Evolutionary conservation across 2,797 vertebrate species (phyloP).

Genomic region (Poecilia velifera): DNA sequence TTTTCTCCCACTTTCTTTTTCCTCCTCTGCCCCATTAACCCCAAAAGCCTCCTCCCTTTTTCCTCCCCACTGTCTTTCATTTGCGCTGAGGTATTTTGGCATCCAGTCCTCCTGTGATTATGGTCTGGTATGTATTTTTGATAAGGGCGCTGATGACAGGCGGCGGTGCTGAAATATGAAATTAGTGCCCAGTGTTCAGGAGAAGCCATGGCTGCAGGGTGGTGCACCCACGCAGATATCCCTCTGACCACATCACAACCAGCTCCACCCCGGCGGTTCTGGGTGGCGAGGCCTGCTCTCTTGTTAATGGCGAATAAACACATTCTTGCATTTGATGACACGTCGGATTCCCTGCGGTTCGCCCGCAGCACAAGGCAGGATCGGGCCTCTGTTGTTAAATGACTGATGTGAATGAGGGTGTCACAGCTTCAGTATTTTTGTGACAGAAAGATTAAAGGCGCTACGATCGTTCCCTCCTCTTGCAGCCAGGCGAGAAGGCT

Average conservation of each 20-base stretch:
- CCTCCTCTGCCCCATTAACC: constrained; percentile 21
- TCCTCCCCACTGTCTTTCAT: constrained; percentile 61
- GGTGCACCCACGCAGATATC: constrained; percentile 34
- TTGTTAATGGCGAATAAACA: constrained; percentile 18
- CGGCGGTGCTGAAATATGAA: constrained; percentile 74
- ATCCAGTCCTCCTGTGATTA: constrained; percentile 70
- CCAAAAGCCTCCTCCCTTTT: constrained; percentile 9
- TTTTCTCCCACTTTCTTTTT: constrained; percentile 52
- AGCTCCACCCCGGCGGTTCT: constrained; percentile 36
- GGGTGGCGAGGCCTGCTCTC: constrained; percentile 11
- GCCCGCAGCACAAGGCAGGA: neutral
- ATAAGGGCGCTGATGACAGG: constrained; percentile 71
- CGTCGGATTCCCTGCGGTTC: constrained; percentile 5
- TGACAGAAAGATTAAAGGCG: constrained; percentile 21
- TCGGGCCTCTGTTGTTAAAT: constrained; percentile 1
- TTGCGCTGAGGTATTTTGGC: constrained; percentile 77
- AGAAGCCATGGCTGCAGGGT: constrained; percentile 50
- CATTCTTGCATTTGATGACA: constrained; percentile 23
- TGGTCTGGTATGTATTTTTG: constrained; percentile 72
- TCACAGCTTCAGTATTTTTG: constrained; percentile 19
- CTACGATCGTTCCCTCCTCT: constrained; percentile 15
- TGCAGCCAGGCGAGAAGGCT: constrained; percentile 20
- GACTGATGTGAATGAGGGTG: constrained; percentile 1
- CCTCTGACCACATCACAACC: constrained; percentile 48
- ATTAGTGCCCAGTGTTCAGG: constrained; percentile 66